A percentile compares a stretch with the other conserved stretches of the same genome.
These are phyloP conservation scores for Oncorhynchus clarkii DNA, from an alignment of 2,113 vertebrate genomes.

Conservation along the genomic window DNA sequence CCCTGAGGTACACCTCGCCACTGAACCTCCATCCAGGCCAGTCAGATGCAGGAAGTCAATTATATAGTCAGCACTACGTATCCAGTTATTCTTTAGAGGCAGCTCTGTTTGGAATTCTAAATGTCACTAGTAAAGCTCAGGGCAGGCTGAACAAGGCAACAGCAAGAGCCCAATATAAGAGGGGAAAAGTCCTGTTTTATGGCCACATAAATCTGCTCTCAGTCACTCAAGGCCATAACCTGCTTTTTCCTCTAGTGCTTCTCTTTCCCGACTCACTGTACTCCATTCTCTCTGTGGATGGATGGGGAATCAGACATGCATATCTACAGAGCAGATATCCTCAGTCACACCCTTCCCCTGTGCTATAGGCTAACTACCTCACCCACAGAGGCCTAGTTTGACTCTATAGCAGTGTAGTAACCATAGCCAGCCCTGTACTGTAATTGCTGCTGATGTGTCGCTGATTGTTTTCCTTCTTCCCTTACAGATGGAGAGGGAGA, in stretches of 20 bases:
- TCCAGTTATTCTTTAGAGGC: slow-evolving; percentile 40
- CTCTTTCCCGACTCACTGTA: slow-evolving; percentile 14
- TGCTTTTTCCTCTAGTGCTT: slow-evolving; percentile 27
- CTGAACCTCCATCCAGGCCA: background rate
- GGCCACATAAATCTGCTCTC: slow-evolving; percentile 62
- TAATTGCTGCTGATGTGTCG: background rate
- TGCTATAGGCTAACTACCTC: background rate
- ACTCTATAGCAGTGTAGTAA: background rate
- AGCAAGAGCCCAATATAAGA: slow-evolving; percentile 54
- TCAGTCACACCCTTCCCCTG: background rate
- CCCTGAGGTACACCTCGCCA: background rate
- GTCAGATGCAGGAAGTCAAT: slow-evolving; percentile 45
- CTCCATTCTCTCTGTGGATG: background rate
- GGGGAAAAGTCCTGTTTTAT: slow-evolving; percentile 64
- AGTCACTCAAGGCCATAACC: slow-evolving; percentile 39
- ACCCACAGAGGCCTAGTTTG: background rate
- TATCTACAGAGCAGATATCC: slow-evolving; percentile 3
- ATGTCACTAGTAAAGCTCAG: slow-evolving; percentile 49
- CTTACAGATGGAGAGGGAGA: slow-evolving; percentile 88
- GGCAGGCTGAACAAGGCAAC: slow-evolving; percentile 36
- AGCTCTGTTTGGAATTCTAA: slow-evolving; percentile 50
- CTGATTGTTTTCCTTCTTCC: background rate
- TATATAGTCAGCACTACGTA: slow-evolving; percentile 54
- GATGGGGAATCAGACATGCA: slow-evolving; percentile 2
- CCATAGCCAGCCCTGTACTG: background rate